Percentiles rank a stretch among this genome's conserved stretches.
Conservation (phyloP, 64 coral and sea anemone species). For the Actinia tenebrosa region DNA sequence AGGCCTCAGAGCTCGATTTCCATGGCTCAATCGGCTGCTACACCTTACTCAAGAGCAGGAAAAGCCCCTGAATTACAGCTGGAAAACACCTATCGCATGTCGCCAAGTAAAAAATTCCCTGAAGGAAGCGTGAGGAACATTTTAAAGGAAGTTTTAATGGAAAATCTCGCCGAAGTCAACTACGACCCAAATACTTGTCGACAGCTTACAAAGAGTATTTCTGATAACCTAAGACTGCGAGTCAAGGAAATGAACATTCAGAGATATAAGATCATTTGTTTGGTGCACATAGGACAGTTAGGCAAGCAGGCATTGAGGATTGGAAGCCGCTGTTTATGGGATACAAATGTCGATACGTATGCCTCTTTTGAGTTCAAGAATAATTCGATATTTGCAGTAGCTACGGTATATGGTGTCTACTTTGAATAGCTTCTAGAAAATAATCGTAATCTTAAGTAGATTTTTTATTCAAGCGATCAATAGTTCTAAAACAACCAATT, state of each 20-base stretch:
- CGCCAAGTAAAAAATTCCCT: constrained; percentile 69
- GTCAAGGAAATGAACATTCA: constrained; percentile 79
- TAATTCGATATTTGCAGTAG: constrained; percentile 76
- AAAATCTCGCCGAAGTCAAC: constrained; percentile 56
- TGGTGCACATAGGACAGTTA: constrained; percentile 86
- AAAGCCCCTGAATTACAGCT: constrained; percentile 15
- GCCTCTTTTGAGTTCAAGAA: constrained; percentile 78
- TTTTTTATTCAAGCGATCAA: too few species aligned
- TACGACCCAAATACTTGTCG: constrained; percentile 81
- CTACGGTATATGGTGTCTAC: constrained; percentile 87
- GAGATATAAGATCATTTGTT: constrained; percentile 79
- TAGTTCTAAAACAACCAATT: too few species aligned
- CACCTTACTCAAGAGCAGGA: constrained; percentile 14
- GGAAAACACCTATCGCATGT: constrained; percentile 84
- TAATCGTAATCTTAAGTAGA: neutral
- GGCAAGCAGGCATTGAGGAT: constrained; percentile 69
- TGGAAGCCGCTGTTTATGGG: constrained; percentile 94
- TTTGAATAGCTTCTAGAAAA: constrained; percentile 53
- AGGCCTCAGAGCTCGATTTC: constrained; percentile 36
- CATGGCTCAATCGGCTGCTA: constrained; percentile 14
- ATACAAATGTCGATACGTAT: constrained; percentile 67
- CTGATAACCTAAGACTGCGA: constrained; percentile 65
- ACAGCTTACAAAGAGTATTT: constrained; percentile 76
- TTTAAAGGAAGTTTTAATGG: constrained; percentile 66
- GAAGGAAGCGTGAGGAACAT: constrained; percentile 46